These are phyloP conservation scores for Diabrotica undecimpunctata DNA, from an alignment of 1,140 invertebrate species.

Conservation along the genomic window DNA sequence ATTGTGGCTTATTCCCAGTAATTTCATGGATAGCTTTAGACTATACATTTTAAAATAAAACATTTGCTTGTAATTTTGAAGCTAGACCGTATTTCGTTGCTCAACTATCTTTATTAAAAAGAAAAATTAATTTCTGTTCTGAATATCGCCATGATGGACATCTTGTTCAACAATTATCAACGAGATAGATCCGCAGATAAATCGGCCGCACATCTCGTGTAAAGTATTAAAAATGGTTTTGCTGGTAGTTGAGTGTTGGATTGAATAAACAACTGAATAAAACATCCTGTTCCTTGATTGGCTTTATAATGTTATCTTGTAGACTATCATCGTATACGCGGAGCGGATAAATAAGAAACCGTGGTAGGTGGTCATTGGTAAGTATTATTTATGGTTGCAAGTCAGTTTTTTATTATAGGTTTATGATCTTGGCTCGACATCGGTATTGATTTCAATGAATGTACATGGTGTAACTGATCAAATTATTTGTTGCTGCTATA, in stretches of 20 bases:
- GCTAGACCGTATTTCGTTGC: too few relatives aligned
- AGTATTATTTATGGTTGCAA: neutral
- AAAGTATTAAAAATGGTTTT: constrained; percentile 14
- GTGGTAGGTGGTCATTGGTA: constrained; percentile 15
- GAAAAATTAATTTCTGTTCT: too few relatives aligned
- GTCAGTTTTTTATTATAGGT: constrained; percentile 7
- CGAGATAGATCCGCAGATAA: neutral
- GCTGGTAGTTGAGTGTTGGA: constrained; percentile 14
- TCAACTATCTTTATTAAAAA: too few relatives aligned
- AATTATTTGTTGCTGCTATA: too few relatives aligned
- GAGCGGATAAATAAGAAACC: constrained; percentile 10
- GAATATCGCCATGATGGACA: neutral
- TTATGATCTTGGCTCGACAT: neutral
- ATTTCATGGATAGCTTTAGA: too few relatives aligned
- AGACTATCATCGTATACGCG: constrained; percentile 10
- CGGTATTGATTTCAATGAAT: neutral
- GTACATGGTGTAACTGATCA: too few relatives aligned
- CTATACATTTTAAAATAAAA: too few relatives aligned
- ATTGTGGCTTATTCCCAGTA: too few relatives aligned
- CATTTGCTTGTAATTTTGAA: too few relatives aligned
- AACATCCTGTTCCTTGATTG: constrained; percentile 21
- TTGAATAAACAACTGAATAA: constrained; percentile 14
- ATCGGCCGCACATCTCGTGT: neutral
- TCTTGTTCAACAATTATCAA: neutral
- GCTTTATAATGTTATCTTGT: constrained; percentile 15